A percentile compares a stretch with the other conserved stretches of the same genome.
These are phyloP conservation scores for Zaprionus davidi DNA, from an alignment of 1,140 invertebrate genomes.

Conservation along the genomic window DNA sequence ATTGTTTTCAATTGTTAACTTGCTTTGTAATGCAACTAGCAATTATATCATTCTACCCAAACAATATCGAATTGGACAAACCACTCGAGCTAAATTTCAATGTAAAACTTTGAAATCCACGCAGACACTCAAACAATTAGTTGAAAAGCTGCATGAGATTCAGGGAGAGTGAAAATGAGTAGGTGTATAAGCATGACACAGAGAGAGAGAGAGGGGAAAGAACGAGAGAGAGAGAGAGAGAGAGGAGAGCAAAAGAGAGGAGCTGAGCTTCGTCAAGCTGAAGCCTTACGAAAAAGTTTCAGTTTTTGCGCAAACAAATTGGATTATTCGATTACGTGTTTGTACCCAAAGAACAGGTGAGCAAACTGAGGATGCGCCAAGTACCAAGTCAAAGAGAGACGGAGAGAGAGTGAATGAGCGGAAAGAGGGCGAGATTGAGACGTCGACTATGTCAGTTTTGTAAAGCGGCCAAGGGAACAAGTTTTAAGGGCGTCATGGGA, in stretches of 20 bases:
- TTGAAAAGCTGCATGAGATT: slow-evolving; percentile 31
- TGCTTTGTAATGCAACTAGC: neutral
- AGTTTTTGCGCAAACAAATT: slow-evolving; percentile 81
- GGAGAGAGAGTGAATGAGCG: slow-evolving; percentile 20
- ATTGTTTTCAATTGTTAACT: neutral
- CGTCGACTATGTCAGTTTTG: slow-evolving; percentile 41
- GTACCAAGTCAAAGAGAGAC: neutral
- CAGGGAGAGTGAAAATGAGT: neutral
- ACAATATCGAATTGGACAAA: slow-evolving; percentile 36
- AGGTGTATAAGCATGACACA: neutral
- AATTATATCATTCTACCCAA: slow-evolving; percentile 65
- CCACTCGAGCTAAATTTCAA: slow-evolving; percentile 42
- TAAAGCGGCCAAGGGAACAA: slow-evolving; percentile 74
- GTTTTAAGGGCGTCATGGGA: slow-evolving; percentile 59
- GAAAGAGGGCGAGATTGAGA: slow-evolving; percentile 17
- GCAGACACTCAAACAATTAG: slow-evolving; percentile 71
- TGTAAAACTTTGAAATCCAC: slow-evolving; percentile 33
- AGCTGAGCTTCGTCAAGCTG: slow-evolving; percentile 26
- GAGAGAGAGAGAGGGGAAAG: neutral
- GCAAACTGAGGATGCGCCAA: slow-evolving; percentile 11
- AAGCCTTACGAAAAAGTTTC: slow-evolving; percentile 79
- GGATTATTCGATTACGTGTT: slow-evolving; percentile 83
- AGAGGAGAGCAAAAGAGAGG: neutral
- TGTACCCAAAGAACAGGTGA: slow-evolving; percentile 56
- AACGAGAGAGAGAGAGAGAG: neutral